A percentile compares a stretch with the other conserved stretches of the same genome.
phyloP scores from a whole-genome alignment of 2,888 invertebrate genomes.

The Acanthosepion lycidas region DNA sequence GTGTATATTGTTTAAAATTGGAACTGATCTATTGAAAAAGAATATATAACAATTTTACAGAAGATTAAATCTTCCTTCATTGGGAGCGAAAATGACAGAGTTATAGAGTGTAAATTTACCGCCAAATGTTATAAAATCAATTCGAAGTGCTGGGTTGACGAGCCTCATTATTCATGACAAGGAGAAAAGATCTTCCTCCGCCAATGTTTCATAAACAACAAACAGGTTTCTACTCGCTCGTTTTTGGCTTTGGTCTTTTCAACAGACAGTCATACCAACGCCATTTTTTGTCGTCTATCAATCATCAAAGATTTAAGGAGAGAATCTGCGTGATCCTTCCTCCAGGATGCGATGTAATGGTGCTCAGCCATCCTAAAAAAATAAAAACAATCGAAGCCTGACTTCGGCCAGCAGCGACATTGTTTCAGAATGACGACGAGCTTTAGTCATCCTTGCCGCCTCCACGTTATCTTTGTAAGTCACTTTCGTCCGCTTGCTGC shows the following conservation, averaged over 20 bases:
- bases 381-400: neutral
- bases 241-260: neutral
- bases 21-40: no score
- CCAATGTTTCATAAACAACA: neutral
- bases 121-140: no score
- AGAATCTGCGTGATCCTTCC: neutral
- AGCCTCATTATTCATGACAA: no score
- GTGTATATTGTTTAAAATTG: no score
- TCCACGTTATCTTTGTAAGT: neutral
- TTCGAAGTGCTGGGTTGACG: no score
- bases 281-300: neutral
- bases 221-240: neutral
- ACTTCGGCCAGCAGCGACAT: neutral
- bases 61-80: no score
- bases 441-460: neutral
- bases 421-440: neutral
- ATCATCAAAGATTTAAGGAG: conserved; percentile 12
- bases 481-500: neutral
- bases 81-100: no score
- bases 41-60: no score
- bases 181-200: no score
- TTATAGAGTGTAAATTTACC: no score
- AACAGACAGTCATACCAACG: no score
- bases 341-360: conserved; percentile 33
- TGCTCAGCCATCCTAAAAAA: neutral